Conservation (phyloP, 2,113 vertebrate species). For the Pantherophis guttatus region DNA sequence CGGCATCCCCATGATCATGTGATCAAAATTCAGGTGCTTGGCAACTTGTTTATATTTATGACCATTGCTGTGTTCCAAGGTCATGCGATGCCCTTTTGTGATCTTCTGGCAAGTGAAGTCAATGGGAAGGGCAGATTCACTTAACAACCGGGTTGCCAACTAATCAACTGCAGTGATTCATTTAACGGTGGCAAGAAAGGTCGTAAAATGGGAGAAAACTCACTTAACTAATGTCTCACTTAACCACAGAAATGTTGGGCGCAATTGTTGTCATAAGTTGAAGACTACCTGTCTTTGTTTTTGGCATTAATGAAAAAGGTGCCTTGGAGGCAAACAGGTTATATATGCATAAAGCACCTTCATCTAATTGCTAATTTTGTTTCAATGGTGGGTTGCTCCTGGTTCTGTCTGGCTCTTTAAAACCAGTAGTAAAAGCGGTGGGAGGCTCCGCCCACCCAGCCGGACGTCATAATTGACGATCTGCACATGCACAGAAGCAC, state of each 20-base stretch:
- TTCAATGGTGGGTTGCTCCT: too few relatives aligned
- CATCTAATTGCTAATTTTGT: background rate
- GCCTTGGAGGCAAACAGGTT: background rate
- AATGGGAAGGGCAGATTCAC: background rate
- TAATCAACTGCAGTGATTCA: background rate
- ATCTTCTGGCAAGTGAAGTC: background rate
- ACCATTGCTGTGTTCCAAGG: background rate
- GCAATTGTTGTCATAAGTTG: background rate
- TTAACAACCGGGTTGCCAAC: background rate
- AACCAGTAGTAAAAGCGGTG: too few relatives aligned
- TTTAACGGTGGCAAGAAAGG: background rate
- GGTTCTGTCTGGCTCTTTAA: too few relatives aligned
- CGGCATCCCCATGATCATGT: background rate
- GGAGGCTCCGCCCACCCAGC: too few relatives aligned
- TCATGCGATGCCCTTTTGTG: background rate
- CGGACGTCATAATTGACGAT: too few relatives aligned
- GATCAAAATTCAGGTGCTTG: background rate
- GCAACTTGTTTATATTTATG: background rate
- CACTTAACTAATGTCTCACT: background rate
- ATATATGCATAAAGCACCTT: background rate
- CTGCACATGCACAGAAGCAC: too few relatives aligned
- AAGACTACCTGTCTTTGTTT: background rate
- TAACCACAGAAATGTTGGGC: background rate
- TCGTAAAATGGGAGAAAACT: background rate
- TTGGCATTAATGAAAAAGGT: background rate